Base-by-base conservation (phyloP, 2,113 vertebrate genomes). In the Alectura lathami region DNA sequence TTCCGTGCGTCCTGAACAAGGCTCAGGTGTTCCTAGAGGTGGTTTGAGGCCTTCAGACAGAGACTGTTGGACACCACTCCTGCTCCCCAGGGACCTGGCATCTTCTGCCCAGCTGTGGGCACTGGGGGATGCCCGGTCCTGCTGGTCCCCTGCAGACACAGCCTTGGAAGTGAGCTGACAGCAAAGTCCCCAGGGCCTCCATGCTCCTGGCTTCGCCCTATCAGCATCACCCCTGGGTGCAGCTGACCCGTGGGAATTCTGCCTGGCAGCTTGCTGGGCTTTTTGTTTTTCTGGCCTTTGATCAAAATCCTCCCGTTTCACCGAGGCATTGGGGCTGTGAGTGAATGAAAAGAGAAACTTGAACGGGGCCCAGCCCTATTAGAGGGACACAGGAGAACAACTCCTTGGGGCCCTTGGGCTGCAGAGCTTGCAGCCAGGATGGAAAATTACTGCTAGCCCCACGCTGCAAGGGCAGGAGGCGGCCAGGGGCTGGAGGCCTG, bases 391-490 rank as follows among this genome's bases (percentile, higher is more conserved):
- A 45, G 77, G 8, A 82, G 82, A 76, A 47, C 63, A 74, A 83
- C 80, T 94, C 3, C 3, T 88, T 80, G 82, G 73, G 42, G 36
- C 30, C 17, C n/a, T 32, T 29, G 26, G n/a, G n/a, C n/a, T 66
- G 50, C 72, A 94, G 89, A 83, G 53, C 67, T 66, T 1, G 5
- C 69, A 91, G 93, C 88, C 96, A 94, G 83, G 40, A 69, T 90
- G 96, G 96, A 96, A 97, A 96, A 95, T 86, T 94, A 95, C 94
- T 93, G 88, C 47, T 38, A 74, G 89, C 63, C 66, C 56, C 0
- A 18, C 2, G 6, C 38, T 68, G 56, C 3, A 16, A 92, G 88
- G 80, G 62, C 60, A 85, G 86, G 78, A 88, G 78, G 83, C 17
- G 30, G 73, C 53, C 6, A 0, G 42, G 18, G n/a, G 30, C 26